Conservation (phyloP, 2,113 vertebrate genomes). For the Onychorhynchus coronatus region DNA sequence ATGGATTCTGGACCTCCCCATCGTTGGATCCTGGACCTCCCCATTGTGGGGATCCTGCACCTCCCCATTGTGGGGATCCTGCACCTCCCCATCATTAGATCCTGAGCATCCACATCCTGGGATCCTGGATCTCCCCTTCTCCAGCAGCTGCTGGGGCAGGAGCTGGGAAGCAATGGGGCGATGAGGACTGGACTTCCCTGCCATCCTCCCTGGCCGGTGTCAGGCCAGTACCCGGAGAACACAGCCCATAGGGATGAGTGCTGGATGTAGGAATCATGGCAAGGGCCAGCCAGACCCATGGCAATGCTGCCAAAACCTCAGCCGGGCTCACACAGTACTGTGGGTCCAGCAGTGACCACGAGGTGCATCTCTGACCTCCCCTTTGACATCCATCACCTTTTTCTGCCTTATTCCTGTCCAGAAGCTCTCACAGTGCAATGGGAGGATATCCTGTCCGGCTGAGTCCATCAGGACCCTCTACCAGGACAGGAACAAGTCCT, state of each 20-base stretch:
- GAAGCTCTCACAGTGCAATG: background rate
- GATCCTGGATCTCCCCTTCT: background rate
- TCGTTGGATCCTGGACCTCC: background rate
- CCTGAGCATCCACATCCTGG: background rate
- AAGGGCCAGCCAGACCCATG: background rate
- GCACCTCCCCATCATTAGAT: no score
- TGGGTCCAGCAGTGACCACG: background rate
- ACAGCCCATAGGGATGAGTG: accelerated
- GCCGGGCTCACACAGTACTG: accelerated
- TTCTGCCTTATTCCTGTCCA: accelerated
- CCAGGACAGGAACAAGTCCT: background rate
- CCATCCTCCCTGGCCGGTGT: accelerated
- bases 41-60: no score
- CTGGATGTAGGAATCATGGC: background rate
- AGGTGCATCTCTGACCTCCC: background rate
- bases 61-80: background rate
- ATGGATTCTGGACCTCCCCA: background rate
- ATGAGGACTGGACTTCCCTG: background rate
- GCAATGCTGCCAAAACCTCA: background rate
- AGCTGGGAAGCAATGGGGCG: accelerated
- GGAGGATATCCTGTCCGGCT: background rate
- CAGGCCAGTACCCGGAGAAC: accelerated
- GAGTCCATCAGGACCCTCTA: background rate
- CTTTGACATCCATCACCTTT: background rate
- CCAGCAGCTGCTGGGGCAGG: background rate